A percentile compares a stretch with the other conserved stretches of the same genome.
Evolutionary conservation across 2,888 invertebrate genomes (phyloP).

Genomic region (Volucella inanis): DNA sequence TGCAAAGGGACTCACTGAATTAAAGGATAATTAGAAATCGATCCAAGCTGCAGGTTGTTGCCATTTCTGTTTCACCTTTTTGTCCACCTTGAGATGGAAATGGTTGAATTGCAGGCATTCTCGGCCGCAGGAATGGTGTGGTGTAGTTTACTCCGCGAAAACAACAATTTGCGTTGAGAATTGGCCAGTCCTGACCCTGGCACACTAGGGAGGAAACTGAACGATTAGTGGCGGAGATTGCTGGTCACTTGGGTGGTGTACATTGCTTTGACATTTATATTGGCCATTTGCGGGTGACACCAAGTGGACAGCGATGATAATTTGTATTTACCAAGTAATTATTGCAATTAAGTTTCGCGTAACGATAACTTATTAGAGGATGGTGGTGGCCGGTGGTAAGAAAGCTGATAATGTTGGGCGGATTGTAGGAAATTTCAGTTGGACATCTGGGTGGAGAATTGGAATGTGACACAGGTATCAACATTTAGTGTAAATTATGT

Average conservation of each 20-base stretch:
- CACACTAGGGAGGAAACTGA: background rate
- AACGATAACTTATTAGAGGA: constrained; percentile 11
- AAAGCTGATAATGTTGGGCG: background rate
- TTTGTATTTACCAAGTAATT: constrained; percentile 47
- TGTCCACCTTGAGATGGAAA: constrained; percentile 9
- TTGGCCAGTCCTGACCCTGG: constrained; percentile 4
- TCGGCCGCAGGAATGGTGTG: background rate
- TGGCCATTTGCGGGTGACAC: constrained; percentile 57
- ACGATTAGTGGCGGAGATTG: constrained; percentile 31
- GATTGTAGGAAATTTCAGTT: too few species aligned
- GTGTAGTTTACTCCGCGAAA: constrained; percentile 4
- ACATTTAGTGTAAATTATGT: too few species aligned
- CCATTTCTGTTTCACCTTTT: background rate
- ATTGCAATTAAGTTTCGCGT: constrained; percentile 44
- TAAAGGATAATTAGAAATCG: constrained; percentile 66
- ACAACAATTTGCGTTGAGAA: constrained; percentile 40
- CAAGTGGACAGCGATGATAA: constrained; percentile 51
- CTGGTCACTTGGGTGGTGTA: constrained; percentile 26
- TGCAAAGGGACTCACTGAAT: constrained; percentile 28
- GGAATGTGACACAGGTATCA: too few species aligned
- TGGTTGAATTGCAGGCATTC: background rate
- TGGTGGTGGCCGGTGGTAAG: background rate
- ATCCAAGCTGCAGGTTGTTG: constrained; percentile 15
- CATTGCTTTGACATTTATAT: constrained; percentile 52
- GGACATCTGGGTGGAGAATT: too few species aligned